Percentiles rank a stretch among this genome's conserved stretches.
phyloP scores from a whole-genome alignment of 2,888 invertebrate genomes.

The Patella depressa region DNA sequence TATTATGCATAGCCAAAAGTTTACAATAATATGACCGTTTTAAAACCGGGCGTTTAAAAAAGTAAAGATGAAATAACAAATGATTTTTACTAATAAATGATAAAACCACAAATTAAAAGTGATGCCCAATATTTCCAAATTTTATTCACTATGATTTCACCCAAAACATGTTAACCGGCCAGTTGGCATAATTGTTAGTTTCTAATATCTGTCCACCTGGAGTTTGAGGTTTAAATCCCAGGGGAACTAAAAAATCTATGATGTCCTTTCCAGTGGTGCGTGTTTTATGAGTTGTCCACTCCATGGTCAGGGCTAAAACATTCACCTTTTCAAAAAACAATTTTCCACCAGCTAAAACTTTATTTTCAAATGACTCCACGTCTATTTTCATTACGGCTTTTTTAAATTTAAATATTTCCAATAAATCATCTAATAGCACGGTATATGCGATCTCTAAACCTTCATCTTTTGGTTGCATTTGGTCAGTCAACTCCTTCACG shows the following conservation, averaged over 20 bases:
- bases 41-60: too few species aligned
- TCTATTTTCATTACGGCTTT: constrained; percentile 17
- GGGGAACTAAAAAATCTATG: constrained; percentile 13
- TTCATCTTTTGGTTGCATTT: neutral
- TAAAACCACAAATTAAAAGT: too few species aligned
- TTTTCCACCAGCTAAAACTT: constrained; percentile 11
- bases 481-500: neutral
- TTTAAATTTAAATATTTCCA: constrained; percentile 15
- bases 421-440: constrained; percentile 14
- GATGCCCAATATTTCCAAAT: too few species aligned
- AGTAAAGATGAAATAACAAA: too few species aligned
- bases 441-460: constrained; percentile 1
- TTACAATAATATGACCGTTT: too few species aligned
- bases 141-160: constrained; percentile 48
- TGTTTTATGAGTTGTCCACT: constrained; percentile 11
- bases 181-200: neutral
- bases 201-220: neutral
- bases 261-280: neutral
- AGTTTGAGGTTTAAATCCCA: neutral
- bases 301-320: constrained; percentile 4
- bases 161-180: constrained; percentile 72
- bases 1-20: too few species aligned
- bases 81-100: too few species aligned
- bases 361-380: constrained; percentile 12
- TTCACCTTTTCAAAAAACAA: constrained; percentile 17